phyloP scores from a whole-genome alignment of 2,888 invertebrate species.

The Leptothorax acervorum region DNA sequence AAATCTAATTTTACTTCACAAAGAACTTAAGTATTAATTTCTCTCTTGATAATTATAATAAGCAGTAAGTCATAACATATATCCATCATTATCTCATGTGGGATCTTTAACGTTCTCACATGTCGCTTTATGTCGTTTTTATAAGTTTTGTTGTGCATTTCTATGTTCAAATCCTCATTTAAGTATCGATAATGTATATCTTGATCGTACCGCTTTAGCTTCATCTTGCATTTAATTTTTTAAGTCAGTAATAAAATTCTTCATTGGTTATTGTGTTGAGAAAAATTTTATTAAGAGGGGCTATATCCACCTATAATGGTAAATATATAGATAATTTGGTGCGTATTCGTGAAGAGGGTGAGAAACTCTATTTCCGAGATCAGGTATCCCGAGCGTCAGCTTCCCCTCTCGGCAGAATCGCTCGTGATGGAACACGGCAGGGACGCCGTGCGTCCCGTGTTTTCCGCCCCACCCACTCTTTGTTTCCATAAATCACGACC shows the following conservation, averaged over 20 bases:
- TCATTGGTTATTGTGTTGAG: neutral
- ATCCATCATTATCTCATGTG: conserved; percentile 14
- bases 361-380: conserved; percentile 5
- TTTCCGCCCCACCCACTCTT: conserved; percentile 73
- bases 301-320: neutral
- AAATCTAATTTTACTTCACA: conserved; percentile 37
- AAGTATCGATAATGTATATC: neutral
- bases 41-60: conserved; percentile 28
- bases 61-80: neutral
- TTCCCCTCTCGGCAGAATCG: conserved; percentile 38
- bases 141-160: neutral
- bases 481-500: conserved; percentile 81
- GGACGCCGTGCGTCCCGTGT: conserved; percentile 64
- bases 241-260: neutral
- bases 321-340: neutral
- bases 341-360: conserved; percentile 4
- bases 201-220: neutral
- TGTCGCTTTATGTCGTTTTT: neutral
- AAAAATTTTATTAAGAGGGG: neutral
- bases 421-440: conserved; percentile 48
- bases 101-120: conserved; percentile 9
- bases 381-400: conserved; percentile 37
- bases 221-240: neutral
- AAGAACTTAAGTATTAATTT: conserved; percentile 11
- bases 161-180: neutral